Percentiles rank a stretch among this genome's conserved stretches.
Evolutionary conservation across 2,888 invertebrate species (phyloP).

Genomic region (Synanthedon tipuliformis): DNA sequence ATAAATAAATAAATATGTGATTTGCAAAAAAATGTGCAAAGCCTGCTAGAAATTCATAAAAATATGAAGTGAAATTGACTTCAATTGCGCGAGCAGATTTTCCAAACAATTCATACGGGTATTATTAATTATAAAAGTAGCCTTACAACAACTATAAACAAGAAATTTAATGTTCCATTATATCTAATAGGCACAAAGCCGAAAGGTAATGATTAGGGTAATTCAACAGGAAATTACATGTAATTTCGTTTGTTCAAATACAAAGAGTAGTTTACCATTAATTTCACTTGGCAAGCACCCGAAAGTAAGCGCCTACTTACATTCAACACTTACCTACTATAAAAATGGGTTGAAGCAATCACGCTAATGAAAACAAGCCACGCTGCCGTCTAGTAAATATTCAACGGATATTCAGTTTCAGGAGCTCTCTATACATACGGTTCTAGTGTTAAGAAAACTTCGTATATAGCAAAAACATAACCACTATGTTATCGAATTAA

Average conservation of each 20-base stretch:
- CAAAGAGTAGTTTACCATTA: slow-evolving; percentile 6
- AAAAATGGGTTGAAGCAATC: slow-evolving; percentile 32
- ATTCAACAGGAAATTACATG: background rate
- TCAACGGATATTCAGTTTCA: slow-evolving; percentile 15
- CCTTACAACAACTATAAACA: too few relatives aligned
- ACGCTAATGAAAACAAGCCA: slow-evolving; percentile 36
- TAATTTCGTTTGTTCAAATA: background rate
- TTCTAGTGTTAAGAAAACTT: background rate
- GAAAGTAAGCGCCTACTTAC: slow-evolving; percentile 20
- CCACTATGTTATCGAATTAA: too few relatives aligned
- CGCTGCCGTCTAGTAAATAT: slow-evolving; percentile 26
- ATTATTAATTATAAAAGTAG: too few relatives aligned
- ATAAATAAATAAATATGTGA: too few relatives aligned
- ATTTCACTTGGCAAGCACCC: slow-evolving; percentile 15
- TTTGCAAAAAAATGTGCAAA: too few relatives aligned
- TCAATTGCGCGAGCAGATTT: too few relatives aligned
- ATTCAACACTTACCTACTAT: slow-evolving; percentile 27
- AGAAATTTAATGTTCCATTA: too few relatives aligned
- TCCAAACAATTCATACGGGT: too few relatives aligned
- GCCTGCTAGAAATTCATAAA: too few relatives aligned
- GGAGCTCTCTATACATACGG: background rate
- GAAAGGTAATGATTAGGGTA: background rate
- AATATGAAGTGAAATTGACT: too few relatives aligned
- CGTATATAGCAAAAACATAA: too few relatives aligned
- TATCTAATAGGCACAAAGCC: too few relatives aligned